These are phyloP conservation scores for Chlamydotis undulata DNA, from an alignment of 2,113 vertebrate genomes.

Conservation along the genomic window DNA sequence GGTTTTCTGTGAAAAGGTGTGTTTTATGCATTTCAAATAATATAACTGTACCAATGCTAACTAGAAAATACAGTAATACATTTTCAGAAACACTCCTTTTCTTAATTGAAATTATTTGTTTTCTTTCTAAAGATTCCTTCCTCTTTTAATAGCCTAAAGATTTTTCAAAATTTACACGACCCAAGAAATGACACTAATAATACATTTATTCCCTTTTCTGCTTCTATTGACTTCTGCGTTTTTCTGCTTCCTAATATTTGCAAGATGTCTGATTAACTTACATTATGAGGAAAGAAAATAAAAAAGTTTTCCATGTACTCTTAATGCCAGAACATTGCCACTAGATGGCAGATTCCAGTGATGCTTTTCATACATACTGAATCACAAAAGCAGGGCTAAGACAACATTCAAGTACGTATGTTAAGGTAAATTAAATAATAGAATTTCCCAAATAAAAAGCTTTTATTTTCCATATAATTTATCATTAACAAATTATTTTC, in stretches of 20 bases:
- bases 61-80: neutral
- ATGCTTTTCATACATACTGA: neutral
- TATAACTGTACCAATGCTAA: neutral
- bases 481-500: neutral
- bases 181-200: neutral
- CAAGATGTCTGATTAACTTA: neutral
- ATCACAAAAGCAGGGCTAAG: neutral
- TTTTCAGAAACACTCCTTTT: neutral
- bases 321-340: neutral
- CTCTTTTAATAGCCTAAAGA: neutral
- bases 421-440: neutral
- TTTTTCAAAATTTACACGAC: neutral
- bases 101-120: neutral
- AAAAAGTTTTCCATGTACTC: neutral
- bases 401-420: neutral
- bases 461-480: neutral
- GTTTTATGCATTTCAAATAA: neutral
- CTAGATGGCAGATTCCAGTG: constrained; percentile 58
- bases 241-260: neutral
- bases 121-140: neutral
- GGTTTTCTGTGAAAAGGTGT: neutral
- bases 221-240: neutral
- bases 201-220: neutral
- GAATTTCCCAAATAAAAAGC: neutral
- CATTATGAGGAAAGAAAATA: neutral